Evolutionary conservation across 2,888 invertebrate genomes (phyloP), one percentile per base, ranked within the genome.

Genomic region (Cheiracanthium punctorium): DNA sequence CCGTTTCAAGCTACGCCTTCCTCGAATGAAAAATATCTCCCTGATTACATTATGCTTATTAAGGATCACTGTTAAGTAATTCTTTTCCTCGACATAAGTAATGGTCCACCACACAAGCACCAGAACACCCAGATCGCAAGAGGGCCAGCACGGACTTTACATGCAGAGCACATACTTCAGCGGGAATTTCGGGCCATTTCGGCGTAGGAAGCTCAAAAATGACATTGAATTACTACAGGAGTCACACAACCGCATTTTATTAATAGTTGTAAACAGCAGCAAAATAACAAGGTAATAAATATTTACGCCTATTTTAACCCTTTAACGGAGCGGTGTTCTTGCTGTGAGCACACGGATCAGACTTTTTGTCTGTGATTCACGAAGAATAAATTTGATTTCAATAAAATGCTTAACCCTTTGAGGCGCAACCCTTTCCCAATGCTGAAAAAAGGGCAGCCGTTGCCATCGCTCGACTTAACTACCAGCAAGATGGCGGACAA

Each of bases 251-350:
- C 24, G 1, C 58, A 17, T 48, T 48, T n/a, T 48, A 48, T 48
- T 48, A 48, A 48, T 48, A 48, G 43, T 48, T 17, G n/a, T 17
- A 58, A 48, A 24, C 12, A 17, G 58, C 58, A 24, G 24, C 20
- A 2, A 58, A 58, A 58, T 58, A 58, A 58, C 4, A 24, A 58
- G 58, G 58, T 17, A 58, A 58, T 58, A 58, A 58, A 58, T 58
- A 58, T 58, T 58, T 58, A 58, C 58, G 24, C 24, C 17, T 24
- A 2, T 17, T 58, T n/a, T n/a, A n/a, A n/a, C n/a, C n/a, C n/a
- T n/a, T n/a, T n/a, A n/a, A n/a, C n/a, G n/a, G n/a, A n/a, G n/a
- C n/a, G n/a, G n/a, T n/a, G n/a, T n/a, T n/a, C n/a, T n/a, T n/a
- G n/a, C n/a, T n/a, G n/a, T n/a, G n/a, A n/a, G n/a, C n/a, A n/a